Evolutionary conservation across 2,888 invertebrate species (phyloP).

Genomic region (Adelphocoris suturalis): DNA sequence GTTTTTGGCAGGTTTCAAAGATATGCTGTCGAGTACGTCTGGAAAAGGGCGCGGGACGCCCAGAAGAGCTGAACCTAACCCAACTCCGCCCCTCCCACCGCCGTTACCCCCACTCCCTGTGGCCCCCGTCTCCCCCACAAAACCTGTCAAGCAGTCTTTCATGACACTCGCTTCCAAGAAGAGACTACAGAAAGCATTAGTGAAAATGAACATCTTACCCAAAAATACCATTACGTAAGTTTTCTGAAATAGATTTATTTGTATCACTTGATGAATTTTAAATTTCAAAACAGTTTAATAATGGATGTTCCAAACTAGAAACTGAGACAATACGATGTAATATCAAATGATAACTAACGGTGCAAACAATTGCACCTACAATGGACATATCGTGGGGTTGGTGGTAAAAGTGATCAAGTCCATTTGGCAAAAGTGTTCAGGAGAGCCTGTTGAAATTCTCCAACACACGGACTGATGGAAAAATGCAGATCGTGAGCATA

Average conservation of each 20-base stretch:
- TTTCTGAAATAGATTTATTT: background rate
- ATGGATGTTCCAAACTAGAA: too few relatives aligned
- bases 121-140: constrained; percentile 75
- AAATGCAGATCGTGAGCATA: too few relatives aligned
- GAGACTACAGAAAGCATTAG: constrained; percentile 89
- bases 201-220: constrained; percentile 89
- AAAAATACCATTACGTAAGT: constrained; percentile 76
- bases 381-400: too few relatives aligned
- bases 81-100: constrained; percentile 78
- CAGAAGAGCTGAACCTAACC: constrained; percentile 87
- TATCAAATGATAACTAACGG: too few relatives aligned
- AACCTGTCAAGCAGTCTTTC: constrained; percentile 79
- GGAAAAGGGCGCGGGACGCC: constrained; percentile 83
- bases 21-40: constrained; percentile 86
- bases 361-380: too few relatives aligned
- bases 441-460: too few relatives aligned
- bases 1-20: constrained; percentile 81
- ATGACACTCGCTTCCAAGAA: constrained; percentile 94
- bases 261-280: too few relatives aligned
- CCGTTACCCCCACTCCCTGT: constrained; percentile 75
- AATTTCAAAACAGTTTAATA: too few relatives aligned
- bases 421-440: too few relatives aligned
- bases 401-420: too few relatives aligned
- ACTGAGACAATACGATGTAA: too few relatives aligned
- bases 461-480: too few relatives aligned